phyloP scores from a whole-genome alignment of 2,113 vertebrate genomes.

The Phyllostomus discolor region DNA sequence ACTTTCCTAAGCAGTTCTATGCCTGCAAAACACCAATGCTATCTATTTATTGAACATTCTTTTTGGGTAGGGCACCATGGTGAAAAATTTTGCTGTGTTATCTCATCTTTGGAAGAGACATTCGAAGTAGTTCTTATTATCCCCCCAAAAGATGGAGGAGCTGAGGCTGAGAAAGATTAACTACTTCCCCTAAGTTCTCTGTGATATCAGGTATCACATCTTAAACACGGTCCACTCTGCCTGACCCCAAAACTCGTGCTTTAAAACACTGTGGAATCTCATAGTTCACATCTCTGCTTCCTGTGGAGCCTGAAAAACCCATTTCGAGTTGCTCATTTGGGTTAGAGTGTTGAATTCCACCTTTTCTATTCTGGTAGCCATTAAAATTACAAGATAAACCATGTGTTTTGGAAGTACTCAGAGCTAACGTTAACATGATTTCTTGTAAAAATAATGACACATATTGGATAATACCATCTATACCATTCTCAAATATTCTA shows the following conservation, averaged over 20 bases:
- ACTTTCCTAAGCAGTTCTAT: background rate
- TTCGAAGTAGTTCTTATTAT: background rate
- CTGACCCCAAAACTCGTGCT: background rate
- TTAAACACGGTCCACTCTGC: background rate
- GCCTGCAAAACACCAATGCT: background rate
- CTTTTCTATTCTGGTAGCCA: background rate
- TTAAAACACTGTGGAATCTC: background rate
- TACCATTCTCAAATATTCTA: background rate
- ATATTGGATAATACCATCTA: background rate
- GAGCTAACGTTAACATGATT: background rate
- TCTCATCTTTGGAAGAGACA: background rate
- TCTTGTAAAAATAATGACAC: background rate
- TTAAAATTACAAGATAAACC: background rate
- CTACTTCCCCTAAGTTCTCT: background rate
- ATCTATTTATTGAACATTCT: background rate
- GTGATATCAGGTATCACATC: background rate
- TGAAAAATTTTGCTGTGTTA: background rate
- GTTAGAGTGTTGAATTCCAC: background rate
- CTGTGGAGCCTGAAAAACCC: background rate
- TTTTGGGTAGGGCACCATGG: background rate
- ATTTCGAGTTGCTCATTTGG: background rate
- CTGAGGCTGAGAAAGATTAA: background rate
- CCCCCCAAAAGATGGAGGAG: background rate
- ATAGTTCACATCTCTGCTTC: background rate
- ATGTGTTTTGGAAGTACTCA: background rate